phyloP scores from a whole-genome alignment of 2,797 vertebrate species.

The Peromyscus aztecus region DNA sequence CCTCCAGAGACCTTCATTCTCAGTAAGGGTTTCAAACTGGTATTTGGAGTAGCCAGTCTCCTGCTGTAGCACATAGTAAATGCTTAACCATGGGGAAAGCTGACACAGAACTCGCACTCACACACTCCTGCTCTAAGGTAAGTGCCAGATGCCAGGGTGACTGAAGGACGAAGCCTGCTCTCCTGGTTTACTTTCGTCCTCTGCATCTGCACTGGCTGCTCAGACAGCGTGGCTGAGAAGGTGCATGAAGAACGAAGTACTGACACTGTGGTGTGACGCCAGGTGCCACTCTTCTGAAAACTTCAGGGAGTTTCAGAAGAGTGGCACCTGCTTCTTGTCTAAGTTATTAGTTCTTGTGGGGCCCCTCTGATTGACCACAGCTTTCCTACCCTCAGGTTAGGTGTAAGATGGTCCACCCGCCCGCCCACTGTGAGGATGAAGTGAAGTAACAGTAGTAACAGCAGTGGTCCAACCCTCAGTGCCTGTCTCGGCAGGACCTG shows the following conservation, averaged over 20 bases:
- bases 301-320: neutral
- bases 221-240: neutral
- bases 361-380: neutral
- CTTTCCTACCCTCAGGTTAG: conserved; percentile 34
- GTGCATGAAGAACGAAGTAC: too few species aligned
- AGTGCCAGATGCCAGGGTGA: neutral
- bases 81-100: neutral
- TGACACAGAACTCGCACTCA: neutral
- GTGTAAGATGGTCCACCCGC: neutral
- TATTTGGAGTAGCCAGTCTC: neutral
- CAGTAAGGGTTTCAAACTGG: neutral
- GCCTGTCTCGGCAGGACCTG: neutral
- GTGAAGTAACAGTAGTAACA: neutral
- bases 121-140: conserved; percentile 13
- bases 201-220: neutral
- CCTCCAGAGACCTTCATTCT: neutral
- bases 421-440: neutral
- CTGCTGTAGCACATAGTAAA: neutral
- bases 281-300: neutral
- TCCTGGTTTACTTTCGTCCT: neutral
- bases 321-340: neutral
- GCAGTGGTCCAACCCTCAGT: neutral
- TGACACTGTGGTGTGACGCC: neutral
- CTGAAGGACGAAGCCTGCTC: neutral
- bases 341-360: conserved; percentile 23